phyloP scores from a whole-genome alignment of 2,888 invertebrate genomes.

The Pomacea canaliculata region DNA sequence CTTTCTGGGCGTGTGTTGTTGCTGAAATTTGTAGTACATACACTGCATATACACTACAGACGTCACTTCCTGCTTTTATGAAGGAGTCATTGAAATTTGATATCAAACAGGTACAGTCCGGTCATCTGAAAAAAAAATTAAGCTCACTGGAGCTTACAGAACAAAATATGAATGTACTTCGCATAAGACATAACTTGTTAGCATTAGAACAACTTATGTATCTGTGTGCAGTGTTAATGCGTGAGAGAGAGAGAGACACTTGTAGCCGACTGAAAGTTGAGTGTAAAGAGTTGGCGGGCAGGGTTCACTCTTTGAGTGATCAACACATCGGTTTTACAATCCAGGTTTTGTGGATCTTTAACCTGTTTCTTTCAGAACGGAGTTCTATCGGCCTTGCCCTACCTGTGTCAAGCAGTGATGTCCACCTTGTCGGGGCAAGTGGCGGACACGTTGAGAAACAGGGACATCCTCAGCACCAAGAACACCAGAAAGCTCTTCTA shows the following conservation, averaged over 20 bases:
- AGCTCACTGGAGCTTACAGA: no score
- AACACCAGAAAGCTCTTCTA: not conserved
- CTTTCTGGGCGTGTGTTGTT: constrained; percentile 71
- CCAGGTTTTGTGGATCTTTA: no score
- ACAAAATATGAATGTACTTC: no score
- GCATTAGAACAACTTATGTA: no score
- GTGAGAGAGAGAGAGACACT: no score
- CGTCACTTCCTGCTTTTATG: constrained; percentile 60
- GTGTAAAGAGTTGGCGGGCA: no score
- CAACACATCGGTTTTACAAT: no score
- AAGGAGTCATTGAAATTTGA: constrained; percentile 61
- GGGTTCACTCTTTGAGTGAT: not conserved
- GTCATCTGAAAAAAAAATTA: no score
- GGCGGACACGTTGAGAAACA: not conserved
- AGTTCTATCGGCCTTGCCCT: not conserved
- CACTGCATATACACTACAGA: constrained; percentile 63
- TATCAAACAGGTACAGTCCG: constrained; percentile 47
- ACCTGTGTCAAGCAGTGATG: not conserved
- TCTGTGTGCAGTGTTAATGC: no score
- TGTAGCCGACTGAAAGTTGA: no score
- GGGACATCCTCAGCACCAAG: not conserved
- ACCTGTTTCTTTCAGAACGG: not conserved
- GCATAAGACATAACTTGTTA: no score
- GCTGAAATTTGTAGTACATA: constrained; percentile 72
- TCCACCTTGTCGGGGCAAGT: not conserved